Evolutionary conservation across 2,113 vertebrate genomes (phyloP), one percentile per base, ranked within the genome.

Genomic region (Pluvianellus socialis): DNA sequence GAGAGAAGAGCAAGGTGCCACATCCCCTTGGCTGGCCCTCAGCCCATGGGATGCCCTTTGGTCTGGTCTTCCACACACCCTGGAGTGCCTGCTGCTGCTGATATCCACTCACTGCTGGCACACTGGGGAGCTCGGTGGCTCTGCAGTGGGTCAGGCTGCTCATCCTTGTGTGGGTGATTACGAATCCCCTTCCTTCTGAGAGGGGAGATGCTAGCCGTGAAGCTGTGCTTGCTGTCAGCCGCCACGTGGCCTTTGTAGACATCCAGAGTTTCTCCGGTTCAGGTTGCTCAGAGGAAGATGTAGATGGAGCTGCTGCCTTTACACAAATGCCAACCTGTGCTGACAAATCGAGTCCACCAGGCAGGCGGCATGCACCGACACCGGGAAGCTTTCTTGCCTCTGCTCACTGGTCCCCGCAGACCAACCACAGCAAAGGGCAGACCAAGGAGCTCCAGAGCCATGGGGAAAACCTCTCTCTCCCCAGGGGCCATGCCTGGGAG

Each of bases 361-460:
- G 56, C 38, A 61, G 47, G 52, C 6, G 1, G n/a, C 38, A 53
- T 0, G 2, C 3, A 9, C 19, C 4, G 9, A 12, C 35, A 24
- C 23, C 0, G 0, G 45, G 11, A 68, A 14, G 14, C 14, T 49
- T 56, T 45, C 28, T 50, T n/a, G 20, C 23, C 9, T 26, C 16
- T 24, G 62, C 38, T 21, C 1, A 1, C 66, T 17, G 44, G 22
- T 75, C 16, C 42, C 14, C 4, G 7, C 23, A 38, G 58, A 5
- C 2, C 0, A 2, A 21, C 7, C 0, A 0, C 16, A 4, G n/a
- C 68, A 63, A 71, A 55, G 19, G 11, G 44, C 72, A 67, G 62
- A 27, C 61, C 2, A 5, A 63, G 42, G 14, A 58, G 32, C 21
- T 35, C 38, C 52, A 27, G 76, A 87, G 9, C 23, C 10, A 3